A percentile compares a stretch with the other conserved stretches of the same genome.
Conservation (phyloP, 2,113 vertebrate species). For the Phalacrocorax aristotelis region DNA sequence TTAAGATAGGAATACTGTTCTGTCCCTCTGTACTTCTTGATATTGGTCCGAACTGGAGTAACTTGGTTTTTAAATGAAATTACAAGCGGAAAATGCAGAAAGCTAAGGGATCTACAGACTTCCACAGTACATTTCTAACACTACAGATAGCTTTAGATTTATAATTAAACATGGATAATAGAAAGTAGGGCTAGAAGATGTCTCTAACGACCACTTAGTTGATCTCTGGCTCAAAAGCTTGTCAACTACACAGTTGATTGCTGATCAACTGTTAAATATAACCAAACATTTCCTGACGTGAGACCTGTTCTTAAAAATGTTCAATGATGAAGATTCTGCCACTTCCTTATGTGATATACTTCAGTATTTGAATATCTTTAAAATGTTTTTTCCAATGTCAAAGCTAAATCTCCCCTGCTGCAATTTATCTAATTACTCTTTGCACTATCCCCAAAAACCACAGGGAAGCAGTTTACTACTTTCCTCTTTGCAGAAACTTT, state of each 20-base stretch:
- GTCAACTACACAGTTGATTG: neutral
- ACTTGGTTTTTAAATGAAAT: neutral
- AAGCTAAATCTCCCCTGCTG: neutral
- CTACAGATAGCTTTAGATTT: neutral
- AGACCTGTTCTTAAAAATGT: neutral
- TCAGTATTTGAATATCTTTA: neutral
- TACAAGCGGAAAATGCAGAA: neutral
- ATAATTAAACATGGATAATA: neutral
- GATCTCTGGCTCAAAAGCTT: neutral
- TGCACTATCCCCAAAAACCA: neutral
- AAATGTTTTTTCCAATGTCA: neutral
- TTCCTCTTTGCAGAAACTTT: neutral
- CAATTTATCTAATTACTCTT: conserved; percentile 9
- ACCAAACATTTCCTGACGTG: neutral
- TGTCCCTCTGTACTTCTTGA: neutral
- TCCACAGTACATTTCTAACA: neutral
- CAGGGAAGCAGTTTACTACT: neutral
- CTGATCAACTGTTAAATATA: neutral
- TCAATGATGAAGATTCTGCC: neutral
- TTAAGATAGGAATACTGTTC: neutral
- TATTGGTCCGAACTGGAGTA: neutral
- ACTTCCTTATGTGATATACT: neutral
- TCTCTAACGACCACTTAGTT: neutral
- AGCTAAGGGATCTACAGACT: neutral
- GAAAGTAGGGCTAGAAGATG: neutral